Evolutionary conservation across 2,888 invertebrate species (phyloP).

Genomic region (Halictus ligatus): DNA sequence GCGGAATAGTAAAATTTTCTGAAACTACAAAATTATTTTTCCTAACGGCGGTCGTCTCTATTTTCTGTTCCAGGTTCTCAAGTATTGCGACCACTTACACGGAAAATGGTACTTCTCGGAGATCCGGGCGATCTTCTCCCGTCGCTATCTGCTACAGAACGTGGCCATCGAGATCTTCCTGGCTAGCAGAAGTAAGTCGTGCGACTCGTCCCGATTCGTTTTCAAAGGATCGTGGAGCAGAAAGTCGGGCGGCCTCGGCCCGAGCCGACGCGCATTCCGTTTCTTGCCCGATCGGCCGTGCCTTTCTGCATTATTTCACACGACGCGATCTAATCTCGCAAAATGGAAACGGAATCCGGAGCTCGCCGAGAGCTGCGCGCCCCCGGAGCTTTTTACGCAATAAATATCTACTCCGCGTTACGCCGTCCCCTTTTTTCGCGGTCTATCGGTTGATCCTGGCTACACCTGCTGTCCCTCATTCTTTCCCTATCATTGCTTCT

Average conservation of each 20-base stretch:
- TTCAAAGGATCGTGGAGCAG: conserved; percentile 26
- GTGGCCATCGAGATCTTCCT: conserved; percentile 99
- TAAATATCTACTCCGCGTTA: conserved; percentile 80
- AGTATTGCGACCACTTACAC: conserved; percentile 99
- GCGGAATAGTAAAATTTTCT: neutral
- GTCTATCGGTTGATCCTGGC: conserved; percentile 72
- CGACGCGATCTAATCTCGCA: conserved; percentile 75
- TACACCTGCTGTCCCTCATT: conserved; percentile 53
- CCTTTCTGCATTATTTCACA: conserved; percentile 77
- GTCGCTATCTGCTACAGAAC: conserved; percentile 98
- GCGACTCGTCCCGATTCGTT: conserved; percentile 44
- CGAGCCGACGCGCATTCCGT: conserved; percentile 67
- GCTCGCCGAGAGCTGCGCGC: conserved; percentile 77
- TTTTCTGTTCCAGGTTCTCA: conserved; percentile 91
- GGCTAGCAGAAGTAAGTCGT: conserved; percentile 96
- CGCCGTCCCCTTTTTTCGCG: conserved; percentile 76
- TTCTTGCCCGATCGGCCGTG: conserved; percentile 71
- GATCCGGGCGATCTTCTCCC: conserved; percentile 98
- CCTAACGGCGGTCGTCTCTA: neutral
- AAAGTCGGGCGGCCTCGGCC: conserved; percentile 22
- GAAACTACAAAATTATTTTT: neutral
- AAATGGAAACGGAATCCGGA: conserved; percentile 74
- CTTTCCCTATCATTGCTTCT: neutral
- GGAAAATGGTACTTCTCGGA: conserved; percentile 99
- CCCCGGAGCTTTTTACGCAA: conserved; percentile 77